Evolutionary conservation across 2,113 vertebrate species (phyloP).

Genomic region (Morone chrysops): DNA sequence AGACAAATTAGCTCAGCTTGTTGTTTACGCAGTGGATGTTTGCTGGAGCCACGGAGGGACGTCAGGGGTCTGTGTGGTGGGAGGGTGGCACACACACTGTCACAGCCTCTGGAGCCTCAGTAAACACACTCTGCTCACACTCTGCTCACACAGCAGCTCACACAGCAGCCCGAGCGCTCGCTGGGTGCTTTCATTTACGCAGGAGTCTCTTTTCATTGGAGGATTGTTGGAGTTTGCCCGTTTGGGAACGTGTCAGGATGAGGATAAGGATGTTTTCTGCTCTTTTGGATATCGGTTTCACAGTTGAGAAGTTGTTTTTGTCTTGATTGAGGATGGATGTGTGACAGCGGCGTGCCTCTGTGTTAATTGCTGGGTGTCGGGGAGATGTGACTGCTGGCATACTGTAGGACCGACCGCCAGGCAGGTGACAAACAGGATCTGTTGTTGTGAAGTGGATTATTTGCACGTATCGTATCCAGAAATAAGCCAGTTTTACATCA

Average conservation of each 20-base stretch:
- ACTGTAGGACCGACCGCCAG: conserved; percentile 24
- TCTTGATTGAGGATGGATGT: conserved; percentile 16
- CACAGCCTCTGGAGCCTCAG: conserved; percentile 53
- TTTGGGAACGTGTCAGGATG: conserved; percentile 1
- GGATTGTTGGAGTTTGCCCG: conserved; percentile 9
- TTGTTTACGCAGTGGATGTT: conserved; percentile 78
- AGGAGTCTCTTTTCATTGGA: not conserved
- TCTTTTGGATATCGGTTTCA: conserved; percentile 25
- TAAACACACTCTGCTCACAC: conserved; percentile 51
- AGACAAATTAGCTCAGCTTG: conserved; percentile 78
- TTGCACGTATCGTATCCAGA: not conserved
- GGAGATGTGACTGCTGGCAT: conserved; percentile 44
- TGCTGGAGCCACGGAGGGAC: conserved; percentile 69
- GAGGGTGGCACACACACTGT: conserved; percentile 35
- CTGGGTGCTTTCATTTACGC: not conserved
- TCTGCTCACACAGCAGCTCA: conserved; percentile 13
- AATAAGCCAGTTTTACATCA: not conserved
- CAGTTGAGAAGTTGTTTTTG: conserved; percentile 23
- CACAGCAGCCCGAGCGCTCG: no score
- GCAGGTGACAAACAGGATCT: conserved; percentile 23
- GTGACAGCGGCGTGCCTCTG: conserved; percentile 13
- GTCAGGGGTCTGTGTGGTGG: conserved; percentile 48
- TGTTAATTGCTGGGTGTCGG: conserved; percentile 44
- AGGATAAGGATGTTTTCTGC: not conserved
- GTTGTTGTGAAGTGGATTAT: conserved; percentile 18